A percentile compares a stretch with the other conserved stretches of the same genome.
These are phyloP conservation scores for Hylaeus volcanicus DNA, from an alignment of 1,140 invertebrate genomes.

Conservation along the genomic window DNA sequence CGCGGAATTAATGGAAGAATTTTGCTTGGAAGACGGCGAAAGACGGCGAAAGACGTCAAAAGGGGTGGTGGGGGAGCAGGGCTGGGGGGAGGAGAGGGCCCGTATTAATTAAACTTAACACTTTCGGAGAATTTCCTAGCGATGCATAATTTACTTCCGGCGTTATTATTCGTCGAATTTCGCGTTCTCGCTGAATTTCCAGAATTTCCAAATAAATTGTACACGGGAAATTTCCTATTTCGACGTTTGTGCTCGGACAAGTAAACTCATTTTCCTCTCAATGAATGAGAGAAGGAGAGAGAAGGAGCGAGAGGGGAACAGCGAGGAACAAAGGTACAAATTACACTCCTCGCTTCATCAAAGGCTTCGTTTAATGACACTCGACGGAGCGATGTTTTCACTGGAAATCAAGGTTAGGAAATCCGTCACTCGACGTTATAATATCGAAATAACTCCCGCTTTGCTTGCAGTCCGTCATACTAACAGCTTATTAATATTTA, in stretches of 20 bases:
- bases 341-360: neutral
- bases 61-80: neutral
- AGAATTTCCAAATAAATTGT: conserved; percentile 1
- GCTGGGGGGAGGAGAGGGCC: no score
- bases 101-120: conserved; percentile 21
- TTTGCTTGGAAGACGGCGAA: neutral
- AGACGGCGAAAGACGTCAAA: neutral
- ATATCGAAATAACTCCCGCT: conserved; percentile 15
- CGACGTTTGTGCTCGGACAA: neutral
- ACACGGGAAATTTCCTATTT: neutral
- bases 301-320: neutral
- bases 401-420: neutral
- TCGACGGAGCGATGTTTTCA: neutral
- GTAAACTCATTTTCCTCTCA: neutral
- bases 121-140: neutral
- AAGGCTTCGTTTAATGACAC: neutral
- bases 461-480: neutral
- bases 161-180: neutral
- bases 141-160: neutral
- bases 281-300: no score
- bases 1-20: conserved; percentile 24
- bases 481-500: conserved; percentile 45
- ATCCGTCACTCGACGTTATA: neutral
- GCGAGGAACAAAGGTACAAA: neutral
- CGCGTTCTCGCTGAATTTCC: neutral